phyloP scores from a whole-genome alignment of 2,797 vertebrate genomes.

The Manis pentadactyla region DNA sequence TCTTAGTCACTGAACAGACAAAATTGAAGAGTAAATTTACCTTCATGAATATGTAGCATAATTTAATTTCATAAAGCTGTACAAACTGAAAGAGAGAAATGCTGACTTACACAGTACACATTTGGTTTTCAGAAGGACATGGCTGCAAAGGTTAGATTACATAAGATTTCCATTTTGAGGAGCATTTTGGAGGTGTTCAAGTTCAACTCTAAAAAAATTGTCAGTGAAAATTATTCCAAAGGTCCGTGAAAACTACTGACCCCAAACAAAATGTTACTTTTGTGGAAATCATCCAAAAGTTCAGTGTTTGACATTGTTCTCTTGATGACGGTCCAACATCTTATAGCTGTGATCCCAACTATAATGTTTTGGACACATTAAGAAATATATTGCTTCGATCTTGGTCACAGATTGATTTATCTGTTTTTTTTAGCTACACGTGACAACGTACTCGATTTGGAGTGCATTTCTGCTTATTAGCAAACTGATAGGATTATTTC shows the following conservation, averaged over 20 bases:
- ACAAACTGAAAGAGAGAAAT: neutral
- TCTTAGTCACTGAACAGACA: constrained; percentile 17
- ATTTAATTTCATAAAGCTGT: constrained; percentile 11
- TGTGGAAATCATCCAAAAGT: constrained; percentile 84
- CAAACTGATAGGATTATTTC: constrained; percentile 64
- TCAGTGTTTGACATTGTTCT: constrained; percentile 86
- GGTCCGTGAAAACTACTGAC: constrained; percentile 81
- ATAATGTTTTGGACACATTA: constrained; percentile 70
- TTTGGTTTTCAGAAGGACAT: neutral
- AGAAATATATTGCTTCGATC: constrained; percentile 63
- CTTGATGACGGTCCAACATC: constrained; percentile 84
- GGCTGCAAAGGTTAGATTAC: constrained; percentile 22
- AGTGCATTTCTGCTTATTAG: constrained; percentile 69
- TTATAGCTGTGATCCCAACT: constrained; percentile 83
- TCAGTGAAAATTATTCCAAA: constrained; percentile 75
- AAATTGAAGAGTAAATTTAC: neutral
- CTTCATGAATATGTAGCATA: neutral
- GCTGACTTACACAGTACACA: neutral
- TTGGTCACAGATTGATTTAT: constrained; percentile 64
- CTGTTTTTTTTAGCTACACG: constrained; percentile 53
- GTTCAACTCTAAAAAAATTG: constrained; percentile 55
- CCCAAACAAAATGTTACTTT: constrained; percentile 81
- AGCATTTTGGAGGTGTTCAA: constrained; percentile 57
- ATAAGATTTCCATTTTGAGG: constrained; percentile 55
- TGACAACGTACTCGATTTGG: constrained; percentile 56